A percentile compares a stretch with the other conserved stretches of the same genome.
These are phyloP conservation scores for Natator depressus DNA, from an alignment of 2,113 vertebrate species.

Conservation along the genomic window DNA sequence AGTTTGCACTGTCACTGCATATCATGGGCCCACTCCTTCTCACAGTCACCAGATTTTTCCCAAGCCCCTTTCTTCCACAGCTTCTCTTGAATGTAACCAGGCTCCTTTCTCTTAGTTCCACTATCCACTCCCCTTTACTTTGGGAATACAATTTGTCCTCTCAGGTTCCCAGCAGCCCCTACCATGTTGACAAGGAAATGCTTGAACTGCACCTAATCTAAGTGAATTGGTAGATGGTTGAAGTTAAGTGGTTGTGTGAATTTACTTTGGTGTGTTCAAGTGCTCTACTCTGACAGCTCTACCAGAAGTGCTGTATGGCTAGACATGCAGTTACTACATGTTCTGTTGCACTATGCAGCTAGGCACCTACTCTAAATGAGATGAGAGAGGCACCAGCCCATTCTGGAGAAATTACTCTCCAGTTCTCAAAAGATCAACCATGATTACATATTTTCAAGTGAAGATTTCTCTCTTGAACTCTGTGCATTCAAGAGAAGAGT, in stretches of 20 bases:
- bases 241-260: neutral
- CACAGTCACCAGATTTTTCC: neutral
- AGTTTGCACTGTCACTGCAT: neutral
- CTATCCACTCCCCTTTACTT: neutral
- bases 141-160: neutral
- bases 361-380: neutral
- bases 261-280: neutral
- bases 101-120: neutral
- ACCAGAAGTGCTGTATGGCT: neutral
- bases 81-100: neutral
- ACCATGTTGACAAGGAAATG: accelerated
- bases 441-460: neutral
- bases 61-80: neutral
- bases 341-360: no score
- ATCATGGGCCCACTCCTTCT: neutral
- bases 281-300: neutral
- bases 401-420: neutral
- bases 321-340: neutral
- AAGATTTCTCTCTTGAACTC: neutral
- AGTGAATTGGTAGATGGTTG: neutral
- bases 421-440: neutral
- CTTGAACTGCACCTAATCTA: neutral
- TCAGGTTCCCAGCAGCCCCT: neutral
- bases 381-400: neutral
- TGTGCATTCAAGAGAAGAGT: neutral